Evolutionary conservation across 2,888 invertebrate species (phyloP), one percentile per base, ranked within the genome.

Genomic region (Lamellibrachia satsuma): DNA sequence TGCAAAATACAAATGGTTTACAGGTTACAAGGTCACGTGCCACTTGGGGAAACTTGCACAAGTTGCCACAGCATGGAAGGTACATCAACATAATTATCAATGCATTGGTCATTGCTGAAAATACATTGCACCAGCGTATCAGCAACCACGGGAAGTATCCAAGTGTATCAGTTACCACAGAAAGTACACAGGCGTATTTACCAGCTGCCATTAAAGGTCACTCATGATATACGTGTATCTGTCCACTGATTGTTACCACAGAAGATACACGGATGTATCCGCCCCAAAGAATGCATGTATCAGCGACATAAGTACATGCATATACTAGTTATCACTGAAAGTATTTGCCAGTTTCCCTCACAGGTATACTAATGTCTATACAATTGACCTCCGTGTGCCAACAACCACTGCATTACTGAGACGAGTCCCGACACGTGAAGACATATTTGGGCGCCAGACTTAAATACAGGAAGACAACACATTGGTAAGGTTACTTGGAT

Each of bases 1-100:
- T 75, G 75, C 75, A 75, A 75, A 75, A 75, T 75, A 75, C 75
- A 75, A 75, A 75, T 75, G 75, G 75, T 75, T 75, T 75, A 75
- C 75, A 22, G 15, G 22, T 22, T 75, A 75, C 75, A 75, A 75
- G 22, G 75, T 75, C 75, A 75, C 22, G 22, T 22, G 75, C 22
- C 75, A 22, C n/a, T 75, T 75, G 22, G 22, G 15, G 75, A 75
- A 22, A 22, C 75, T 75, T 15, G 75, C 75, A 39, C 39, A 75
- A 75, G 75, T 75, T 15, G 75, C 4, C 22, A 22, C 11, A 22
- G 22, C n/a, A 55, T 55, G 9, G 55, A 55, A 55, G 75, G 22
- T 22, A 22, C 15, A 75, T 22, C 75, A 75, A 75, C 22, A 22
- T 75, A 39, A 39, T 39, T 39, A 75, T 75, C 22, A 15, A 57